Evolutionary conservation across 2,888 invertebrate genomes (phyloP), one percentile per base, ranked within the genome.

Genomic region (Ornithoptera priamus): DNA sequence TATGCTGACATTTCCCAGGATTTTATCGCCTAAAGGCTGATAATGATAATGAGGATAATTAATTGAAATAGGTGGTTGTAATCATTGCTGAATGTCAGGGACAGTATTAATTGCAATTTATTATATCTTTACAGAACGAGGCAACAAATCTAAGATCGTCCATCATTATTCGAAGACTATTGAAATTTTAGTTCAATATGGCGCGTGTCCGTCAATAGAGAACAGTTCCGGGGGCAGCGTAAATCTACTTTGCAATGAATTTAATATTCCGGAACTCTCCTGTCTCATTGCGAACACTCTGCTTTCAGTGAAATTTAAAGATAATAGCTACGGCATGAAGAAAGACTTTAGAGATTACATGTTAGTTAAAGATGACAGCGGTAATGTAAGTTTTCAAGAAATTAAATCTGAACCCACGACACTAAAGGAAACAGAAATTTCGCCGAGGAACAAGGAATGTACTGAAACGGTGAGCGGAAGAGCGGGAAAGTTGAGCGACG

Each of bases 141-240:
- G 80, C 69, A 87, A 84, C 78, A 88, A 86, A 70, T 76, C 83
- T 0, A 81, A 81, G 71, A 74, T 88, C 0, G 71, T 81, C 0
- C 84, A 84, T 0, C 77, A 87, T 6, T 91, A 77, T 65, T 65
- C 80, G 15, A 82, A 85, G 58, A 90, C 93, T 17, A 86, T 93
- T n/a, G 85, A 87, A 65, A 72, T 82, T 0, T 71, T 94, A 1
- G 71, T 93, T 0, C 81, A 87, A n/a, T 71, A 85, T 57, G 87
- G 88, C 6, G 93, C 93, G 0, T 86, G 93, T 42, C 90, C 93
- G 0, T 76, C 78, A 69, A 78, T 89, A n/a, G 81, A 86, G 3
- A 94, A 93, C 71, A 85, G 88, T 65, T 85, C 86, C 0, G 93
- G 93, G 0, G 81, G 82, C 0, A 92, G 83, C 59, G 89, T 93